phyloP scores from a whole-genome alignment of 2,113 vertebrate genomes.

The Ivindomyrus marchei region DNA sequence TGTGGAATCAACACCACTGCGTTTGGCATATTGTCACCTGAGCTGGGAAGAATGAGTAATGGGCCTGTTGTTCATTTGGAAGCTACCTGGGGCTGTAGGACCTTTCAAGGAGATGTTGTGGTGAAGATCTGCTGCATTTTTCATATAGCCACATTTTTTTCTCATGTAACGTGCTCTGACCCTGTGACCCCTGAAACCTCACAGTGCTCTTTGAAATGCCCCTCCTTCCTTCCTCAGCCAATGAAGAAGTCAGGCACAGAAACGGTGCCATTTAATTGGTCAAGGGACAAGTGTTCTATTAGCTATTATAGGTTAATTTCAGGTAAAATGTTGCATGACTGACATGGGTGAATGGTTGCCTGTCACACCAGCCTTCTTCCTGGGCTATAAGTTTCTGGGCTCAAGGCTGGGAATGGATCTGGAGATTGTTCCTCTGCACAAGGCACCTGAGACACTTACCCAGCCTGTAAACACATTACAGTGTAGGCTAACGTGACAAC shows the following conservation, averaged over 20 bases:
- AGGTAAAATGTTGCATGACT: neutral
- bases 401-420: neutral
- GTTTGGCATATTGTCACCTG: neutral
- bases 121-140: neutral
- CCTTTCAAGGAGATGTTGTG: neutral
- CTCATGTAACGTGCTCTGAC: neutral
- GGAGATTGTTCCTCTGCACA: neutral
- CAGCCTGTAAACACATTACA: neutral
- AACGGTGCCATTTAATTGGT: neutral
- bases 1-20: constrained; percentile 23
- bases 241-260: neutral
- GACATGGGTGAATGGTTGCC: neutral
- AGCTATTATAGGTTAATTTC: neutral
- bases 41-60: constrained; percentile 10
- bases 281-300: neutral
- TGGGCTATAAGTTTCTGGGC: neutral
- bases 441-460: neutral
- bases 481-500: neutral
- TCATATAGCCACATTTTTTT: neutral
- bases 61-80: neutral
- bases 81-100: neutral
- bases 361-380: neutral
- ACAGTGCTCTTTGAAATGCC: neutral
- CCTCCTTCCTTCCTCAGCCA: neutral
- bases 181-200: neutral